phyloP scores from a whole-genome alignment of 2,113 vertebrate species.

The Cygnus buccinator region DNA sequence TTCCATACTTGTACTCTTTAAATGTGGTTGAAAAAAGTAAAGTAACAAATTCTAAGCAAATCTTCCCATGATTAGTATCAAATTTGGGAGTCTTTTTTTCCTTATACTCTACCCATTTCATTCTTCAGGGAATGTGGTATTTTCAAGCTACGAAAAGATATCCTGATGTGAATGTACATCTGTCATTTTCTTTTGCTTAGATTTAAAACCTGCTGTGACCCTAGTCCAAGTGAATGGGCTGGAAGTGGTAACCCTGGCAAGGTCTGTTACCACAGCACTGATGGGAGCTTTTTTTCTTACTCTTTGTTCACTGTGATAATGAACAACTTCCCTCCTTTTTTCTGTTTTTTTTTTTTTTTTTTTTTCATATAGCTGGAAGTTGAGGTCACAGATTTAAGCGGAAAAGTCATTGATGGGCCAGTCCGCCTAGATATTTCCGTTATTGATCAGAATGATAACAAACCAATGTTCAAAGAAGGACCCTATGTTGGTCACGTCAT shows the following conservation, averaged over 20 bases:
- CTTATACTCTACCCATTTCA: not conserved
- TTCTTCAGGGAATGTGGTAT: not conserved
- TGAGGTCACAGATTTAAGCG: slow-evolving; percentile 84
- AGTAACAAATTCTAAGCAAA: not conserved
- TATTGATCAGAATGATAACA: slow-evolving; percentile 98
- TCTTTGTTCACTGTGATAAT: not conserved
- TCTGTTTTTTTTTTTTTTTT: not conserved
- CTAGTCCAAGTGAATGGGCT: not conserved
- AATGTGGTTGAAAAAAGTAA: not conserved
- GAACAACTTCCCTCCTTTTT: not conserved
- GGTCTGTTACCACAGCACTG: not conserved
- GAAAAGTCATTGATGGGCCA: slow-evolving; percentile 87
- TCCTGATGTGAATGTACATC: not conserved
- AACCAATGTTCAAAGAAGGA: slow-evolving; percentile 91
- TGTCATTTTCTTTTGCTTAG: not conserved
- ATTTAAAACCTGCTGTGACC: not conserved
- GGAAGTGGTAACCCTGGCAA: not conserved
- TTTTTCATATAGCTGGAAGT: slow-evolving; percentile 84
- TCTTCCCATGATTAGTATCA: not conserved
- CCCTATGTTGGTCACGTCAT: slow-evolving; percentile 92
- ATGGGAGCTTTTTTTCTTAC: not conserved
- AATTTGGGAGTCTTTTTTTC: not conserved
- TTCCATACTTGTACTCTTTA: not conserved
- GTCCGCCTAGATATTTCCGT: slow-evolving; percentile 84
- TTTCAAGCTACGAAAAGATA: not conserved